Base-by-base conservation (phyloP, 2,797 vertebrate genomes). In the Orientallactaga sibirica region DNA sequence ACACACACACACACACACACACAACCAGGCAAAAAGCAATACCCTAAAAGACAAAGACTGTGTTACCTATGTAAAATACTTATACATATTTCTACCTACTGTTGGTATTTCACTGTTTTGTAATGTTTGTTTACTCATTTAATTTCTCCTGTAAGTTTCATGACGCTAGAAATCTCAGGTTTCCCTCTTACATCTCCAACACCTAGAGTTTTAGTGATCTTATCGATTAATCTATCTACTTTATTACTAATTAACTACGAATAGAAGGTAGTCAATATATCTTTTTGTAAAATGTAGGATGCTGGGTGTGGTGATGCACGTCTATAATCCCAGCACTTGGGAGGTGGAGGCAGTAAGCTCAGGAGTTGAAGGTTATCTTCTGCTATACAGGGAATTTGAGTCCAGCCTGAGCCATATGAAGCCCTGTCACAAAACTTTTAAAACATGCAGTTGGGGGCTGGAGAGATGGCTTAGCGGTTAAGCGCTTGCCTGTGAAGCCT, bases 11-110 rank as follows among this genome's bases (percentile, higher is more conserved):
- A 67, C 66, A 67, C 25, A 25, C 66, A 67, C 66, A 67, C 24
- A 67, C 24, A 67, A 20, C 66, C 77, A 80, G 43, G 18, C 11
- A 91, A 88, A 7, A 86, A 75, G 80, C 37, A 86, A 55, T 52
- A 24, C 48, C 37, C 37, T 3, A 77, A 88, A 70, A 88, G 11
- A 71, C n/a, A 19, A 91, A 86, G 27, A 27, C 91, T 90, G 68
- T 86, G 67, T 84, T 41, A 41, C n/a, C 76, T 92, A 25, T 73
- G 25, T 14, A 90, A 67, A n/a, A 52, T 66, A 22, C 80, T 93
- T 62, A 75, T 55, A 25, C 55, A 1, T 76, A 41, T 78, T 43
- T 1, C 0, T 58, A 83, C 16, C 66, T 85, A 8, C 52, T 66
- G 16, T 9, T 37, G 24, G 25, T 90, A 58, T 37, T 83, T 74